Conservation (phyloP, 2,113 vertebrate species). For the Oriolus oriolus region DNA sequence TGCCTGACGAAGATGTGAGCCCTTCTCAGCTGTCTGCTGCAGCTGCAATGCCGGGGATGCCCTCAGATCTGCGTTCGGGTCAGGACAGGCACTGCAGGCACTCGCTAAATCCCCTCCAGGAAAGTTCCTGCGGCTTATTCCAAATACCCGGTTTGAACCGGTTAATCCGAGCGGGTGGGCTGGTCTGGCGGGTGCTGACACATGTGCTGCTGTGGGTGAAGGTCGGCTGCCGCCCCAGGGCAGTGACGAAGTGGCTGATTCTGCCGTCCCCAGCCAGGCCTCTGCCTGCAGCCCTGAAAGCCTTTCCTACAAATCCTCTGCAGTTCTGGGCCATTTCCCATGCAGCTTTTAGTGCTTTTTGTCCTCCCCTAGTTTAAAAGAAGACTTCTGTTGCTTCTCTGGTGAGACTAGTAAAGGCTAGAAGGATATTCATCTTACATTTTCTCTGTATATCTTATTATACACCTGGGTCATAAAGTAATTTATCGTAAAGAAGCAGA, state of each 20-base stretch:
- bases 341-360: not conserved
- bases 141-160: not conserved
- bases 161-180: not conserved
- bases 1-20: not conserved
- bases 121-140: not conserved
- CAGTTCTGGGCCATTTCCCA: not conserved
- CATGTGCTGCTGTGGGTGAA: not conserved
- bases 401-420: not conserved
- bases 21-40: not conserved
- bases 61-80: not conserved
- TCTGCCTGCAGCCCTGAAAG: not conserved
- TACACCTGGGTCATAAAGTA: not conserved
- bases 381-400: not conserved
- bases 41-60: not conserved
- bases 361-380: not conserved
- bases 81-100: not conserved
- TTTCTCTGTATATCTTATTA: not conserved
- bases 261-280: not conserved
- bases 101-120: constrained; percentile 2
- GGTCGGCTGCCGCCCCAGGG: not conserved
- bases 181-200: not conserved
- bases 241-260: not conserved
- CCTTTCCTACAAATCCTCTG: not conserved
- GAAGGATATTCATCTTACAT: not conserved
- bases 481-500: not conserved